Percentiles rank a stretch among this genome's conserved stretches.
These are phyloP conservation scores for Xenopus tropicalis DNA, from an alignment of 2,113 vertebrate species.

Conservation along the genomic window UCB_Xtro_10.0 CM004443.2:29587501-29588000, in stretches of 20 bases:
- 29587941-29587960: constrained; percentile 36
- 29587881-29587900: constrained; percentile 52
- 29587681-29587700: background rate
- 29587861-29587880: constrained; percentile 51
- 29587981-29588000: constrained; percentile 19
- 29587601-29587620: no score
- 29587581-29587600: no score
- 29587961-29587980: constrained; percentile 25
- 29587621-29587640: no score
- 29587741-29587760: constrained; percentile 44
- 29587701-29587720: background rate
- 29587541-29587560: no score
- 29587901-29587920: constrained; percentile 45
- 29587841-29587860: constrained; percentile 40
- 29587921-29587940: constrained; percentile 51
- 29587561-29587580: no score
- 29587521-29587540: no score
- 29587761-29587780: constrained; percentile 45
- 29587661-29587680: constrained; percentile 2
- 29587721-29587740: constrained; percentile 26
- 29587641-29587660: background rate
- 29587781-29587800: constrained; percentile 43
- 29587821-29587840: constrained; percentile 18
- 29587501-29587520: no score
- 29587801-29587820: constrained; percentile 48